Base-by-base conservation (phyloP, 2,797 vertebrate genomes). In the Dicrostonyx torquatus region DNA sequence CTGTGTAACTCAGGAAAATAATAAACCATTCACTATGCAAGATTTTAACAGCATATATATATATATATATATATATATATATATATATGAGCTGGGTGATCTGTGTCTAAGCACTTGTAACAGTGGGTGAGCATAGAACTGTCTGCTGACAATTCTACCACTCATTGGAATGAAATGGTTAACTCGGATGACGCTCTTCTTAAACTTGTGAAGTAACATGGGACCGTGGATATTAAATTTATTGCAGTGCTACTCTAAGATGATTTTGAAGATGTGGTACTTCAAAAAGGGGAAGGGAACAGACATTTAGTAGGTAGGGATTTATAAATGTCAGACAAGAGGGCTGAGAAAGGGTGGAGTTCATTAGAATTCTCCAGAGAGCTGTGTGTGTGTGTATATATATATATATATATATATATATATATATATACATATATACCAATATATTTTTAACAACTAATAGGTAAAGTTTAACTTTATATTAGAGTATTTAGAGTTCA, bases 161-260 rank as follows among this genome's bases (percentile, higher is more conserved):
- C 50, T 18, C 62, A 15, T 73, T 90, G 37, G 3, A 73, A 8
- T 93, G 82, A 95, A 89, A 89, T 45, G 60, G 45, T 89, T 76
- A 83, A 91, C 78, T 84, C 3, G 34, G 79, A 24, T 64, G 79
- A 89, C 37, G 11, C 53, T 92, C 58, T 78, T 86, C 90, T 83
- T 87, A 17, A 93, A 87, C 60, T 91, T 87, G 29, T 87, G 24
- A 84, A 87, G 11, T 77, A 83, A 89, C 31, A 50, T 10, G 89
- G 5, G 60, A 66, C 83, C 0, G 37, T 17, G 6, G 37, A 70
- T 50, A 34, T 72, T 64, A 70, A 6, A 43, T 58, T 95, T 79
- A 64, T 77, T 88, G 6, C 58, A 82, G 34, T 78, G 40, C 45
- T n/a, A 95, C 66, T 92, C 37, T 90, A 90, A 83, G 70, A 50